Percentiles rank a stretch among this genome's conserved stretches.
Conservation (phyloP, 2,113 vertebrate species). For the Otis tarda region DNA sequence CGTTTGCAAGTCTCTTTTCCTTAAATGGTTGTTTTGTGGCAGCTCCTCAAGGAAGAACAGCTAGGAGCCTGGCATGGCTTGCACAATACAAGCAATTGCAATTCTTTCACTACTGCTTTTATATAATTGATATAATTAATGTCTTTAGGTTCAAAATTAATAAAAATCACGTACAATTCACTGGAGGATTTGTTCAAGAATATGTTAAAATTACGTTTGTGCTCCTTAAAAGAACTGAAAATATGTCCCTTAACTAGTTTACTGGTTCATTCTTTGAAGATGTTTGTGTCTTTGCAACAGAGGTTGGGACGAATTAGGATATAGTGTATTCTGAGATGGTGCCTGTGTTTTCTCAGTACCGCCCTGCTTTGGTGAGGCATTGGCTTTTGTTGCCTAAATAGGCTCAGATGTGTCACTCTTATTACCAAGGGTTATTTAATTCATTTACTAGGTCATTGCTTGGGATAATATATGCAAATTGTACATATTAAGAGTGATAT, state of each 20-base stretch:
- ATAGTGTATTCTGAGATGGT: not conserved
- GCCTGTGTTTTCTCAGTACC: not conserved
- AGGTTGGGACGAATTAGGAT: not conserved
- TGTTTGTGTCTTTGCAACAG: not conserved
- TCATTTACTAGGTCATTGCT: constrained; percentile 63
- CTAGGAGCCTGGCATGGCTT: not conserved
- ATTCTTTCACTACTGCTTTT: not conserved
- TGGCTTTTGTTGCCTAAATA: constrained; percentile 33
- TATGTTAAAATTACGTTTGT: not conserved
- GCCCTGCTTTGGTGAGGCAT: not conserved
- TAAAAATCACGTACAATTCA: not conserved
- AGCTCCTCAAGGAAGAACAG: not conserved
- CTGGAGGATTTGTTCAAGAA: not conserved
- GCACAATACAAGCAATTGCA: not conserved
- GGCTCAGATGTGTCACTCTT: constrained; percentile 38
- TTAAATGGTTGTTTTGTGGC: not conserved
- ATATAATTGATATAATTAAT: not conserved
- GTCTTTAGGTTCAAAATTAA: not conserved
- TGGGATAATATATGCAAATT: constrained; percentile 68
- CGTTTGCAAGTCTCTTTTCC: not conserved
- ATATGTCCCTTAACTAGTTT: not conserved
- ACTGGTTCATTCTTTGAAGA: not conserved
- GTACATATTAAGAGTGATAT: constrained; percentile 63
- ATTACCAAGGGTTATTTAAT: constrained; percentile 61
- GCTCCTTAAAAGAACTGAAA: not conserved